These are phyloP conservation scores for Podiceps cristatus DNA, from an alignment of 2,113 vertebrate species.

Conservation along the genomic window DNA sequence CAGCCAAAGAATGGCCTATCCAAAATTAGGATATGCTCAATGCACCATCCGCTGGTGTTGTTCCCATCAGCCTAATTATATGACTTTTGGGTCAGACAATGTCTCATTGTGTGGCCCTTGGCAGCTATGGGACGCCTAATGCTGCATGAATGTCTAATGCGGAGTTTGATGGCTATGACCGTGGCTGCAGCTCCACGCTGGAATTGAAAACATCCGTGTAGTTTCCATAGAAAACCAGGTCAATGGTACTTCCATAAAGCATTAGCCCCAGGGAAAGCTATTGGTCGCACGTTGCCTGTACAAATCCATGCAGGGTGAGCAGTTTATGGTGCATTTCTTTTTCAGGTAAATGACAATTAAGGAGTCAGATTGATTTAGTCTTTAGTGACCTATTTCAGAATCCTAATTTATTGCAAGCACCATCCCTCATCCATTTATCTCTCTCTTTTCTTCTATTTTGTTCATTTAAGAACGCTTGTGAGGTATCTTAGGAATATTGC, in stretches of 20 bases:
- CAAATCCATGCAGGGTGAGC: not conserved
- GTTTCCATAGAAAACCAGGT: constrained; percentile 62
- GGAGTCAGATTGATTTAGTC: not conserved
- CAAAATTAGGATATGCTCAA: constrained; percentile 50
- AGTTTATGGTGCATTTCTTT: not conserved
- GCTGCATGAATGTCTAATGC: constrained; percentile 63
- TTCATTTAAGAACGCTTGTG: not conserved
- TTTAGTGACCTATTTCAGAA: not conserved
- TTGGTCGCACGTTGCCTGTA: not conserved
- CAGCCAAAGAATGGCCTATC: constrained; percentile 37
- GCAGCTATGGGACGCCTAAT: not conserved
- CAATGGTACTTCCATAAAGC: constrained; percentile 38
- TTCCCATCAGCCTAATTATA: constrained; percentile 62
- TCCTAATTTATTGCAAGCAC: not conserved
- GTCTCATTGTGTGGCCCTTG: constrained; percentile 68
- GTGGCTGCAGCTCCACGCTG: not conserved
- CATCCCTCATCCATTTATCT: not conserved
- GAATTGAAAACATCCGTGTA: constrained; percentile 59
- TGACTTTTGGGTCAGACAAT: constrained; percentile 64
- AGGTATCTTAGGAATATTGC: not conserved
- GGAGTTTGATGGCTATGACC: constrained; percentile 35
- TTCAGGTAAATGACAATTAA: constrained; percentile 28
- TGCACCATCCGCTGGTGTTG: constrained; percentile 22
- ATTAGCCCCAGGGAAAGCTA: not conserved
- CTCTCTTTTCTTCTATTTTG: not conserved